These are phyloP conservation scores for Plotosus lineatus DNA, from an alignment of 2,113 vertebrate genomes.

Conservation along the genomic window DNA sequence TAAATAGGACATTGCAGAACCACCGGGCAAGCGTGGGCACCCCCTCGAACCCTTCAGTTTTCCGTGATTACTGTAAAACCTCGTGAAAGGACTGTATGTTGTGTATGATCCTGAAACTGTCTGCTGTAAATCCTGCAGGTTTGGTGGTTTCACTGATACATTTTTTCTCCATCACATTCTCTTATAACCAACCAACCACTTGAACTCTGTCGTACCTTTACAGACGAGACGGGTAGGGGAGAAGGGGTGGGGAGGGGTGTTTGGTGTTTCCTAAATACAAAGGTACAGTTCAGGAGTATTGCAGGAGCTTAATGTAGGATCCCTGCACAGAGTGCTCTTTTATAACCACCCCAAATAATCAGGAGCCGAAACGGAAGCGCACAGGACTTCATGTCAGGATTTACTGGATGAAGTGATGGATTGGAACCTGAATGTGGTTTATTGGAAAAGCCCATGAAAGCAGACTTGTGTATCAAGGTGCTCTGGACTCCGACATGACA, in stretches of 20 bases:
- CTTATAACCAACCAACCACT: background rate
- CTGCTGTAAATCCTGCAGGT: too few species aligned
- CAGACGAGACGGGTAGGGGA: background rate
- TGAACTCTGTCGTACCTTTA: conserved; percentile 2
- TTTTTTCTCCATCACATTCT: conserved; percentile 2
- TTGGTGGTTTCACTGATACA: too few species aligned
- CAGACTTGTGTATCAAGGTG: background rate
- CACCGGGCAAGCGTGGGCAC: too few species aligned
- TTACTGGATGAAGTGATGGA: background rate
- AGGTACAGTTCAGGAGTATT: background rate
- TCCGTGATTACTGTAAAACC: too few species aligned
- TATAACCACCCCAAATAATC: background rate
- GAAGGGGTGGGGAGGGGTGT: too few species aligned
- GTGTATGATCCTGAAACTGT: too few species aligned
- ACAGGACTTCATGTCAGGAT: background rate
- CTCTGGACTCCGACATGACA: too few species aligned
- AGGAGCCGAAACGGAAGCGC: background rate
- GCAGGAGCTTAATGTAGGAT: background rate
- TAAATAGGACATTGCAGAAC: too few species aligned
- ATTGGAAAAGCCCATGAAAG: background rate
- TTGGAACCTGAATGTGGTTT: background rate
- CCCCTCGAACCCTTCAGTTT: too few species aligned
- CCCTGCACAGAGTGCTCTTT: background rate
- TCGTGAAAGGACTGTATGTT: too few species aligned
- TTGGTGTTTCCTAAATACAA: background rate